A percentile compares a stretch with the other conserved stretches of the same genome.
Evolutionary conservation across 2,888 invertebrate species (phyloP).

Genomic region (Pyralis farinalis): DNA sequence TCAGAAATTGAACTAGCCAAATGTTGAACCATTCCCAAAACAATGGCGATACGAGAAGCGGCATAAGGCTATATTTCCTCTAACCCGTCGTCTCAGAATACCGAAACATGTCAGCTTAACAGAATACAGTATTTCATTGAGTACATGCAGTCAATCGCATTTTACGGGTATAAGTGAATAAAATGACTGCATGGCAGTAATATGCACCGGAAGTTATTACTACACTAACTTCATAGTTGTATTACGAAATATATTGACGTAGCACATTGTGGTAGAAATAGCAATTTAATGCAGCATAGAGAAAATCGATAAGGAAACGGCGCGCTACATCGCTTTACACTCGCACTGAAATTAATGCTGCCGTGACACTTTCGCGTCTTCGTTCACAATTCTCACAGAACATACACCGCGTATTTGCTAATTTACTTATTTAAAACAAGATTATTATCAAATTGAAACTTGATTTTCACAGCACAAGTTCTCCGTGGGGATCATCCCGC

Average conservation of each 20-base stretch:
- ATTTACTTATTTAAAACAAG: constrained; percentile 15
- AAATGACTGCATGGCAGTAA: constrained; percentile 15
- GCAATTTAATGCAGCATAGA: constrained; percentile 75
- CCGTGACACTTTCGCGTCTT: constrained; percentile 46
- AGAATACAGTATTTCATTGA: constrained; percentile 15
- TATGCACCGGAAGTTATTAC: constrained; percentile 26
- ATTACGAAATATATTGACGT: constrained; percentile 35
- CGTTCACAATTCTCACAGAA: constrained; percentile 29
- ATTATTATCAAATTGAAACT: constrained; percentile 27
- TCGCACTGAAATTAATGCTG: constrained; percentile 48
- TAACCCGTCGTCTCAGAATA: constrained; percentile 27
- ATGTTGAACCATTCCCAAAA: constrained; percentile 77
- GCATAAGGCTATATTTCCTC: constrained; percentile 39
- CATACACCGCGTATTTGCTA: constrained; percentile 19
- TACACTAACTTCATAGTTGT: constrained; percentile 29
- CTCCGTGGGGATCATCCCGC: constrained; percentile 39
- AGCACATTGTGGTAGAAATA: constrained; percentile 54
- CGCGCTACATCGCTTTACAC: constrained; percentile 58
- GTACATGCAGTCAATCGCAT: not conserved
- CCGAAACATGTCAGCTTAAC: constrained; percentile 11
- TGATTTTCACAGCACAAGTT: constrained; percentile 29
- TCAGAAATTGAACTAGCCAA: constrained; percentile 69
- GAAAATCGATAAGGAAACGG: constrained; percentile 78
- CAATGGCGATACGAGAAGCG: constrained; percentile 62
- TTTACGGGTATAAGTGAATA: constrained; percentile 11